phyloP scores from a whole-genome alignment of 2,113 vertebrate genomes.

The Notechis scutatus region DNA sequence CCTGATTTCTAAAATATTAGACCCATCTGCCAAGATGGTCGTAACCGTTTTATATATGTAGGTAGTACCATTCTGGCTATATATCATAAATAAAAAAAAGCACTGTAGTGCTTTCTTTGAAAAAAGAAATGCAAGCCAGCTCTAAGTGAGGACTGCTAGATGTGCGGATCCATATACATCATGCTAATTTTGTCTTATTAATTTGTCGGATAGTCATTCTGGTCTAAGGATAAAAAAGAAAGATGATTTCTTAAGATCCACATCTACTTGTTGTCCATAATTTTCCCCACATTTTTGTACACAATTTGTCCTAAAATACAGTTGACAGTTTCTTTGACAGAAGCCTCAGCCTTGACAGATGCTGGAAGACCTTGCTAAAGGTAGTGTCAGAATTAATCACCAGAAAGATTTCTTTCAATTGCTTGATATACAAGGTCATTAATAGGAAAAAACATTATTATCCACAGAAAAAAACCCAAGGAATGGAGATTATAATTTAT shows the following conservation, averaged over 20 bases:
- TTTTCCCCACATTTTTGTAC: not conserved
- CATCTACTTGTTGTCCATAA: not conserved
- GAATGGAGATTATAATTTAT: not conserved
- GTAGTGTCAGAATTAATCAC: not conserved
- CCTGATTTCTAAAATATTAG: not conserved
- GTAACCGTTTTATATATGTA: not conserved
- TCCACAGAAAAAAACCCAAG: not conserved
- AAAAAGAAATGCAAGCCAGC: not conserved
- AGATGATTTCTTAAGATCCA: not conserved
- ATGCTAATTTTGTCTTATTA: not conserved
- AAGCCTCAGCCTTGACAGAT: not conserved
- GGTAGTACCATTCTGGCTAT: not conserved
- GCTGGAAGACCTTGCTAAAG: not conserved
- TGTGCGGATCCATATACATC: not conserved
- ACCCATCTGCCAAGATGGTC: not conserved
- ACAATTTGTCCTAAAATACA: not conserved
- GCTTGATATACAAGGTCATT: not conserved
- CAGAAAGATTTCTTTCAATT: not conserved
- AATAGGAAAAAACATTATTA: not conserved
- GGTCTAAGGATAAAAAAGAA: not conserved
- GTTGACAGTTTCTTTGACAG: not conserved
- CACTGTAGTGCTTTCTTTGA: not conserved
- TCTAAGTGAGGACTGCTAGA: not conserved
- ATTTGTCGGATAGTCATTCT: not conserved
- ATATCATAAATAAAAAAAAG: not conserved